These are phyloP conservation scores for Lutjanus argentimaculatus DNA, from an alignment of 2,797 vertebrate genomes.

Conservation along the genomic window DNA sequence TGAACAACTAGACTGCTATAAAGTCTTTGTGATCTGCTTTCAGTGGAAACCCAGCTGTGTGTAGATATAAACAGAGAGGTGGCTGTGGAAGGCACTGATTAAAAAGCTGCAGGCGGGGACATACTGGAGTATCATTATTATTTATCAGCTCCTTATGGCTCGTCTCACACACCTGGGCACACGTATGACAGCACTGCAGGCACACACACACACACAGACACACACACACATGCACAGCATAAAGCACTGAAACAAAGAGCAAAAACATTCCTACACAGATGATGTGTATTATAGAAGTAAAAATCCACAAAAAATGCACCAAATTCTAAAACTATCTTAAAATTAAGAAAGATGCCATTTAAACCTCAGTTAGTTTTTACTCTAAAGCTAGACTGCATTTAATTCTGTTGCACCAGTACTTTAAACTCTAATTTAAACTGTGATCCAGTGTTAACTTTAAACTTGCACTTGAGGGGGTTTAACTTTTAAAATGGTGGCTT, in stretches of 20 bases:
- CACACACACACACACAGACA: slow-evolving; percentile 10
- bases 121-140: slow-evolving; percentile 46
- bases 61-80: slow-evolving; percentile 11
- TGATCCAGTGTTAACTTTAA: too few relatives aligned
- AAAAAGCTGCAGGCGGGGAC: slow-evolving; percentile 52
- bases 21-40: slow-evolving; percentile 14
- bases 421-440: too few relatives aligned
- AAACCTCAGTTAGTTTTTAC: too few relatives aligned
- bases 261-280: slow-evolving; percentile 1
- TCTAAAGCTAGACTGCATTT: too few relatives aligned
- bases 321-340: too few relatives aligned
- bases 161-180: slow-evolving; percentile 50
- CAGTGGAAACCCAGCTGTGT: slow-evolving; percentile 3
- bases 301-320: too few relatives aligned
- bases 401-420: too few relatives aligned
- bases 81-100: slow-evolving; percentile 45
- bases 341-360: too few relatives aligned
- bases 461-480: too few relatives aligned
- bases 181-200: slow-evolving; percentile 13
- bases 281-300: too few relatives aligned
- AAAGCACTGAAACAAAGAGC: not conserved
- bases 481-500: too few relatives aligned
- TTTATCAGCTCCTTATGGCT: slow-evolving; percentile 60
- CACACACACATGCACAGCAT: not conserved
- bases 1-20: not conserved